Conservation (phyloP, 2,888 invertebrate species). For the Glyphotaelius pellucidus region DNA sequence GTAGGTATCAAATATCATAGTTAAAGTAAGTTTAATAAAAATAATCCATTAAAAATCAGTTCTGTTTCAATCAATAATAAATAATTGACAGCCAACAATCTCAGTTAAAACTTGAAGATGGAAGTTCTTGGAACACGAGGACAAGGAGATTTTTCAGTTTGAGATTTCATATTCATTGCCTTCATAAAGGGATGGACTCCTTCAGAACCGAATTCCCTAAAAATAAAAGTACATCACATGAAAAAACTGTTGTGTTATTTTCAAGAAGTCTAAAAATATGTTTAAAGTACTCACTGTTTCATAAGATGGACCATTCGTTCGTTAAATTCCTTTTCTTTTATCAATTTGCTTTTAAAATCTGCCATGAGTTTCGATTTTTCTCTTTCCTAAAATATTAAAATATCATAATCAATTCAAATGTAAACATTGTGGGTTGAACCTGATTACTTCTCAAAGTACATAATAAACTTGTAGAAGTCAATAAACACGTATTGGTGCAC, state of each 20-base stretch:
- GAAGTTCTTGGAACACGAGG: conserved; percentile 46
- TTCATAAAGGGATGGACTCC: conserved; percentile 58
- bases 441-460: neutral
- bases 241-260: neutral
- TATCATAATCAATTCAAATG: neutral
- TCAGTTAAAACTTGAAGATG: neutral
- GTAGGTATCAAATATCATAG: neutral
- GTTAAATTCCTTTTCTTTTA: conserved; percentile 56
- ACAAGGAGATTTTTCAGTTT: conserved; percentile 20
- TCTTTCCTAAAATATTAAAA: conserved; percentile 48
- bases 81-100: neutral
- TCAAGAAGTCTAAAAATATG: neutral
- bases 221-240: conserved; percentile 27
- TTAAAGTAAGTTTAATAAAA: neutral
- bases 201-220: conserved; percentile 57
- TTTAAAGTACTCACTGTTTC: conserved; percentile 52
- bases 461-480: too few relatives aligned
- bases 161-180: conserved; percentile 40
- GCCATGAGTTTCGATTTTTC: conserved; percentile 36
- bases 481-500: too few relatives aligned
- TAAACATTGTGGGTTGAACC: neutral
- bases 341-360: conserved; percentile 49
- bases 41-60: neutral
- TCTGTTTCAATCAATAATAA: neutral
- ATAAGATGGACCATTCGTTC: conserved; percentile 60